A percentile compares a stretch with the other conserved stretches of the same genome.
Conservation (phyloP, 2,113 vertebrate species). For the Pristiophorus japonicus region DNA sequence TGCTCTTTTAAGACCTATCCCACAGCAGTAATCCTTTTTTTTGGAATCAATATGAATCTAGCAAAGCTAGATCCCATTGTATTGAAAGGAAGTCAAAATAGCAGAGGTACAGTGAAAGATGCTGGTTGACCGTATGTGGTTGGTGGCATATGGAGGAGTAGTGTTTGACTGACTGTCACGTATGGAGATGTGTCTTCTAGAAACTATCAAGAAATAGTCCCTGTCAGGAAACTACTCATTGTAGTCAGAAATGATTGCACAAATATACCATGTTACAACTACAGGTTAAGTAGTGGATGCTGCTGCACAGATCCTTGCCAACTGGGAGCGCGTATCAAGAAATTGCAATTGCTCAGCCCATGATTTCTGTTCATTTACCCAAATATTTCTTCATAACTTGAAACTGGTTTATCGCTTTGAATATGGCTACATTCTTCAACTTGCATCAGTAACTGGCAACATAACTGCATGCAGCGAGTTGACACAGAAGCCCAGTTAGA, state of each 20-base stretch:
- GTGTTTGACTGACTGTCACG: not conserved
- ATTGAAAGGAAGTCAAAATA: no score
- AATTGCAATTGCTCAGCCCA: no score
- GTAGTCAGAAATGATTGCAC: not conserved
- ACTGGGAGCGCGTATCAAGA: no score
- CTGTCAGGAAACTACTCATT: not conserved
- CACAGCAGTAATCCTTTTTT: no score
- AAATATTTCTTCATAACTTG: not conserved
- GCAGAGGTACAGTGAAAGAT: no score
- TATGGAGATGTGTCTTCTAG: not conserved
- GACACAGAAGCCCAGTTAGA: not conserved
- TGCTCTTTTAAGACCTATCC: no score
- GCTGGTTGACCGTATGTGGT: not conserved
- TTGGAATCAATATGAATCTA: no score
- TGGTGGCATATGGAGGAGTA: not conserved
- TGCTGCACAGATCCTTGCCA: not conserved
- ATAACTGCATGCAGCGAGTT: not conserved
- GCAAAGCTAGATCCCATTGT: no score
- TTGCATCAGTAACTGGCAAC: not conserved
- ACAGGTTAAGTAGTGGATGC: not conserved
- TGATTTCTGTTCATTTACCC: not conserved
- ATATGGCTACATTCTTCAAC: not conserved
- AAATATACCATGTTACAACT: not conserved
- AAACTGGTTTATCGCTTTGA: not conserved
- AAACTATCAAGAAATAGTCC: no score